Percentiles rank a stretch among this genome's conserved stretches.
phyloP scores from a whole-genome alignment of 2,113 vertebrate species.

The Epinephelus moara region DNA sequence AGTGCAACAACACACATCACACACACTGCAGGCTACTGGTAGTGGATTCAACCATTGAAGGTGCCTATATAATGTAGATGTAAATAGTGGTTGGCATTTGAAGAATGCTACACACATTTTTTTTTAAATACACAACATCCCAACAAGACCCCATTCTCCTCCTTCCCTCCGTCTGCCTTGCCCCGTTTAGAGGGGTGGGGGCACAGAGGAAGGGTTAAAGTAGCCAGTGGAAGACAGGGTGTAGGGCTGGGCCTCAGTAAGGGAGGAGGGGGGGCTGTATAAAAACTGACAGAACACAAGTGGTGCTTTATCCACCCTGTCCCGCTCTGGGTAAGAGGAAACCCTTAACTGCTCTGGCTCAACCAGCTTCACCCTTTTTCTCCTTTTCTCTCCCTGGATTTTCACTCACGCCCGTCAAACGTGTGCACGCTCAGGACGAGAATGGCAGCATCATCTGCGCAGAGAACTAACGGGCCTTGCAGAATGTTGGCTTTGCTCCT shows the following conservation, averaged over 20 bases:
- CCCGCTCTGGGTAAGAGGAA: slow-evolving; percentile 76
- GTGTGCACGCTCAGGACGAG: slow-evolving; percentile 57
- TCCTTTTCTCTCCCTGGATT: slow-evolving; percentile 53
- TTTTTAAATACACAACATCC: slow-evolving; percentile 20
- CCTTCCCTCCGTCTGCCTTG: slow-evolving; percentile 51
- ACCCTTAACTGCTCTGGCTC: slow-evolving; percentile 68
- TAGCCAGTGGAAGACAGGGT: slow-evolving; percentile 70
- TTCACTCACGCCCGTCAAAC: slow-evolving; percentile 50
- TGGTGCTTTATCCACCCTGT: slow-evolving; percentile 81
- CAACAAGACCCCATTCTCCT: slow-evolving; percentile 48
- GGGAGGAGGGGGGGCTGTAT: slow-evolving; percentile 67
- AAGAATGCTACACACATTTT: slow-evolving; percentile 34
- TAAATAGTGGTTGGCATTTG: slow-evolving; percentile 29
- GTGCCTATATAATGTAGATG: background rate
- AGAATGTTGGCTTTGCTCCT: slow-evolving; percentile 60
- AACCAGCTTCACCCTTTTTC: slow-evolving; percentile 42
- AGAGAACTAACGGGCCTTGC: slow-evolving; percentile 23
- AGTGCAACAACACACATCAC: background rate
- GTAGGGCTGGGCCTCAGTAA: slow-evolving; percentile 71
- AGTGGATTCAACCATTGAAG: background rate
- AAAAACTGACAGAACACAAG: slow-evolving; percentile 81
- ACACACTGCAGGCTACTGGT: background rate
- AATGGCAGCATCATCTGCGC: slow-evolving; percentile 76
- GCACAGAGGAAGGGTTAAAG: slow-evolving; percentile 74
- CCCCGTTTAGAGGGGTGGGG: slow-evolving; percentile 55